A percentile compares a stretch with the other conserved stretches of the same genome.
These are phyloP conservation scores for Drosophila algonquin DNA, from an alignment of 2,888 invertebrate genomes.

Conservation along the genomic window DNA sequence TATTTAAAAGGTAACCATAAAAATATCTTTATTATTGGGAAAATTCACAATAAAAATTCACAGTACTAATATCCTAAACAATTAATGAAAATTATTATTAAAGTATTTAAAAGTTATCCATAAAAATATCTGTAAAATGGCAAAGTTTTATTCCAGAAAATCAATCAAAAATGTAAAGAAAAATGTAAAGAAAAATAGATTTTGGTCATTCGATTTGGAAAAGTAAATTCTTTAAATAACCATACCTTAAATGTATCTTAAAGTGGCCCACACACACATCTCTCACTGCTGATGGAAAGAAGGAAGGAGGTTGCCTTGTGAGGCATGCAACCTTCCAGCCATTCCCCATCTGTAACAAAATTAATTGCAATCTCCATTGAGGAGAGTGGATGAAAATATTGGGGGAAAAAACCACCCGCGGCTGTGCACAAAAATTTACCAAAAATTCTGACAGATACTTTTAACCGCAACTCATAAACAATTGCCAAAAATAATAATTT, in stretches of 20 bases:
- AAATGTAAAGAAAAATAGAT: no score
- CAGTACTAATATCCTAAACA: background rate
- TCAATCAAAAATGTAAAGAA: no score
- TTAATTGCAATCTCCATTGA: constrained; percentile 30
- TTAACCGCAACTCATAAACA: constrained; percentile 69
- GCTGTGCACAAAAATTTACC: constrained; percentile 31
- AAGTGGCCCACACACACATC: constrained; percentile 4
- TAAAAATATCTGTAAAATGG: no score
- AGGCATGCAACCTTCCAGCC: background rate
- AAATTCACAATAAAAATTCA: background rate
- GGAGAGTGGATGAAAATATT: background rate
- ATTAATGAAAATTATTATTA: no score
- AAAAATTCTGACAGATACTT: constrained; percentile 56
- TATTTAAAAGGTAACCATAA: background rate
- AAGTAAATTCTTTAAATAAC: background rate
- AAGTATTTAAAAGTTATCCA: no score
- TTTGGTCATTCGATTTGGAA: no score
- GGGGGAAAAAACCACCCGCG: constrained; percentile 24
- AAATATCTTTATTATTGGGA: no score
- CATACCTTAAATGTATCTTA: background rate
- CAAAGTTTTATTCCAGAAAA: no score
- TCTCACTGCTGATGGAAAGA: background rate
- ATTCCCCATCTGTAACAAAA: constrained; percentile 9
- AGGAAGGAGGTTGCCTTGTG: background rate
- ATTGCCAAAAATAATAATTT: constrained; percentile 42